These are phyloP conservation scores for Philopotamus ludificatus DNA, from an alignment of 1,140 invertebrate species.

Conservation along the genomic window DNA sequence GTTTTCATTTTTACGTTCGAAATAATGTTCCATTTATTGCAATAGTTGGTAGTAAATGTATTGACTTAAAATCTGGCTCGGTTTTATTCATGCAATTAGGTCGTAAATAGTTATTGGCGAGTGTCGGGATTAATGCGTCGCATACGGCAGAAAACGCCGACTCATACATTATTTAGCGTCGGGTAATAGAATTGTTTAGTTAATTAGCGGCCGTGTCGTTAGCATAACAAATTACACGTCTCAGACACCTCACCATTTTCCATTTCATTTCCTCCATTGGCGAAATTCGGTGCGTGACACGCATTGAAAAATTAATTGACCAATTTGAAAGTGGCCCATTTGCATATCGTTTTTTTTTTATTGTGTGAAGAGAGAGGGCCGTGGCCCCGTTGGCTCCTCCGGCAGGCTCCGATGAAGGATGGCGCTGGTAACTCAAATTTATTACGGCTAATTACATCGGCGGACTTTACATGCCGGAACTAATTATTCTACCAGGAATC, in stretches of 20 bases:
- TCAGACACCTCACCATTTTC: background rate
- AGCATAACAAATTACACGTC: background rate
- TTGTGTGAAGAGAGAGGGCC: background rate
- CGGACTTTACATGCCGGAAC: slow-evolving; percentile 1
- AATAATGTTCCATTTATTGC: too few species aligned
- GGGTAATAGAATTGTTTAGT: background rate
- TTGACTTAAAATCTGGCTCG: too few species aligned
- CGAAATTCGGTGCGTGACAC: background rate
- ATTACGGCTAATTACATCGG: slow-evolving; percentile 6
- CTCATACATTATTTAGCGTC: background rate
- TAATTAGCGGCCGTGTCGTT: background rate
- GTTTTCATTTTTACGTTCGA: too few species aligned
- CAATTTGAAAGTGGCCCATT: background rate
- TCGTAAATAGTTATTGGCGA: background rate
- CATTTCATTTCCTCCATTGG: background rate
- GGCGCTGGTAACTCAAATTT: slow-evolving; percentile 3
- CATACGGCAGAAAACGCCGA: background rate
- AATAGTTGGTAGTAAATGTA: too few species aligned
- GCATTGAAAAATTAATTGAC: background rate
- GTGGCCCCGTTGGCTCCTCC: background rate
- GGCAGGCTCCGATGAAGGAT: background rate
- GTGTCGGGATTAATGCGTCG: background rate
- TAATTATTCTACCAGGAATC: slow-evolving; percentile 5
- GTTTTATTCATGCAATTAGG: too few species aligned
- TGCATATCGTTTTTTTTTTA: background rate